Conservation (phyloP, 2,888 invertebrate genomes). For the Drosophila algonquin region DNA sequence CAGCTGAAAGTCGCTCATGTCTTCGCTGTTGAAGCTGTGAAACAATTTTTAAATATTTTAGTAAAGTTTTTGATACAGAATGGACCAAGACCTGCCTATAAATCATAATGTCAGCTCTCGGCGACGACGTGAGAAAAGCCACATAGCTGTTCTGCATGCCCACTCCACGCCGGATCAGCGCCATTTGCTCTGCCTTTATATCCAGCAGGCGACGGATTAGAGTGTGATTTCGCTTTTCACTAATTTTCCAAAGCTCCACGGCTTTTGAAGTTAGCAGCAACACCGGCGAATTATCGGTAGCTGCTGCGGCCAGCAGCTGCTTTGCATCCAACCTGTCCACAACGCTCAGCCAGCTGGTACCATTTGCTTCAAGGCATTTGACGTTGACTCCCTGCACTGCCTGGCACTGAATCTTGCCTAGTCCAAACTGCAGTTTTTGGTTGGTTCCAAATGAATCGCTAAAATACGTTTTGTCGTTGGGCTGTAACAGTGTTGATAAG, state of each 20-base stretch:
- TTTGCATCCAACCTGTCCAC: conserved; percentile 38
- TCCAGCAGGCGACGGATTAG: conserved; percentile 26
- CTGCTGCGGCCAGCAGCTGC: conserved; percentile 56
- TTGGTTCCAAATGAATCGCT: background rate
- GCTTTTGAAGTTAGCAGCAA: conserved; percentile 35
- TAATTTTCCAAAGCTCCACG: conserved; percentile 68
- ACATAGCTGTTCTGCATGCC: conserved; percentile 61
- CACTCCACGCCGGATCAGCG: conserved; percentile 5
- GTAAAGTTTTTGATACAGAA: background rate
- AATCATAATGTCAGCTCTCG: conserved; percentile 67
- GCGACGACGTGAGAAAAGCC: conserved; percentile 60
- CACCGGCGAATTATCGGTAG: conserved; percentile 17
- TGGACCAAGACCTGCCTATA: conserved; percentile 68
- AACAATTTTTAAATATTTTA: background rate
- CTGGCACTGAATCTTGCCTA: conserved; percentile 13
- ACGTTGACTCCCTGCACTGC: conserved; percentile 24
- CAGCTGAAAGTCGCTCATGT: conserved; percentile 65
- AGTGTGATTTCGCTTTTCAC: conserved; percentile 14
- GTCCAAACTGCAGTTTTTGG: conserved; percentile 4
- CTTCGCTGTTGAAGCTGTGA: conserved; percentile 40
- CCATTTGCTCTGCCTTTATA: conserved; percentile 65
- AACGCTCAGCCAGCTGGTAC: conserved; percentile 1
- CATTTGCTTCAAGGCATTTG: conserved; percentile 25
- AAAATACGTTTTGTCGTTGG: conserved; percentile 10
- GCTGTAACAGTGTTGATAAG: conserved; percentile 17